Evolutionary conservation across 2,113 vertebrate species (phyloP).

Genomic region (Circaetus gallicus): DNA sequence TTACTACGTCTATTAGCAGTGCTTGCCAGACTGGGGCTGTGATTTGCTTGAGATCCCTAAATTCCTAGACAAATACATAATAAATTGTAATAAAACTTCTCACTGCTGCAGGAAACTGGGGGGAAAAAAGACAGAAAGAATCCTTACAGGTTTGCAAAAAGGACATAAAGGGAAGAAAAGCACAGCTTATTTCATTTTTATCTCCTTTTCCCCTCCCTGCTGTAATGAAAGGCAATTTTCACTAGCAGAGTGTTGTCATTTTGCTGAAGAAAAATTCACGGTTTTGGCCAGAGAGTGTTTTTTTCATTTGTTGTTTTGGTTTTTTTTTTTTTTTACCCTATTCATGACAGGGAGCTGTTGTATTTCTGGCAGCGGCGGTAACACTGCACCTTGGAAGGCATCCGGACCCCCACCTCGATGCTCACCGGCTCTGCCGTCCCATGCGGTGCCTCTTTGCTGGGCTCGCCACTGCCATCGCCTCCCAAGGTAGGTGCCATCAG

Average conservation of each 20-base stretch:
- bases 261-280: not conserved
- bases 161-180: not conserved
- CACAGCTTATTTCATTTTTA: slow-evolving; percentile 26
- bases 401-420: accelerated
- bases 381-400: not conserved
- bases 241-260: not conserved
- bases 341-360: not conserved
- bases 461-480: not conserved
- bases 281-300: not conserved
- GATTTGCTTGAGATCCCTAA: not conserved
- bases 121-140: not conserved
- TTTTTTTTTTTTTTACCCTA: not conserved
- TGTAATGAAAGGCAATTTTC: slow-evolving; percentile 21
- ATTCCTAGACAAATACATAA: not conserved
- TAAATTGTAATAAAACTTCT: not conserved
- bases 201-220: not conserved
- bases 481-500: not conserved
- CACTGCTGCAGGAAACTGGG: not conserved
- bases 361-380: not conserved
- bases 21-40: not conserved
- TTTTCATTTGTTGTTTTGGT: not conserved
- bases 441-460: accelerated
- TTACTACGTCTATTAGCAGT: not conserved
- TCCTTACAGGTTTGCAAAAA: not conserved
- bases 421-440: not conserved